Base-by-base conservation (phyloP, 2,888 invertebrate genomes). In the Sisyra nigra region DNA sequence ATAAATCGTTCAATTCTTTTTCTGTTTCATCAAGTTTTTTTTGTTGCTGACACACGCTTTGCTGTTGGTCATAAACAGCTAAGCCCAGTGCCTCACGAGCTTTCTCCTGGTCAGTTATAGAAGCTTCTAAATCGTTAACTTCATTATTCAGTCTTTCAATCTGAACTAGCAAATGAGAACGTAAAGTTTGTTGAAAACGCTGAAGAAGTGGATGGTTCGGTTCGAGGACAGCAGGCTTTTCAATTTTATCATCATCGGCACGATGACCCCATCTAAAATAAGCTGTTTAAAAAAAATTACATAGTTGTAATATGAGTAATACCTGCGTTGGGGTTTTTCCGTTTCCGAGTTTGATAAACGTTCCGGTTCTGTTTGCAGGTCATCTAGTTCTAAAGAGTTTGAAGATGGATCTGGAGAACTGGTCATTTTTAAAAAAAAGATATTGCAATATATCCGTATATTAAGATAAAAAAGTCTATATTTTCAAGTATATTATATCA, bases 181-280 rank as follows among this genome's bases (percentile, higher is more conserved):
- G 73, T 2, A 85, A 65, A 0, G 80, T 72, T 47, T 69, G 63
- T 63, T 85, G 85, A 61, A 85, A 85, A 51, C 71, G 71, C 51
- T 71, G 68, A 71, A 85, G 73, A 39, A 84, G 65, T 0, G 80
- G 81, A 59, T 85, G 84, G 42, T 80, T 69, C 0, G 83, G 72
- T 46, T 80, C 74, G 47, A 85, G 60, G 29, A 80, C 69, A 19
- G 41, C 30, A 8, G 24, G 11, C 18, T 41, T 45, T 15, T 45
- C 42, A 14, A 17, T 11, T 38, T 14, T 14, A 17, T 38, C 17
- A 9, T 19, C 37, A 1, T 24, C 3, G 9, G 19, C n/a, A 18
- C 5, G 18, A 37, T 7, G n/a, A 15, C 17, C 15, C 10, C 35
- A 15, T 15, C n/a, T 11, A 10, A 4, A 14, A 3, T 14, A 8